These are phyloP conservation scores for Cephalotes varians DNA, from an alignment of 2,888 invertebrate genomes.

Conservation along the genomic window DNA sequence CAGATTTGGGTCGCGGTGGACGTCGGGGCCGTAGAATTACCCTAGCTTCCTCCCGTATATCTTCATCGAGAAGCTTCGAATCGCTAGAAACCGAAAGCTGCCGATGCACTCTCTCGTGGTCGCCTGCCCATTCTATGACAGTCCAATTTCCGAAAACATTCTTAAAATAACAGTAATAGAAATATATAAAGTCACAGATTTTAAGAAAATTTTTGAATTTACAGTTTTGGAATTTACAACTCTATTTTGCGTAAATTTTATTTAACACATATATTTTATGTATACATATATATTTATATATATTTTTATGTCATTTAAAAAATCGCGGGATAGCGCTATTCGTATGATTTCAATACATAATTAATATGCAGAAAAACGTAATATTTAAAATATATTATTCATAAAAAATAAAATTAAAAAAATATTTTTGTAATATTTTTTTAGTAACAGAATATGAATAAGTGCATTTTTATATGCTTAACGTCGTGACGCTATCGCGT, in stretches of 20 bases:
- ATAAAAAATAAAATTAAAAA: too few species aligned
- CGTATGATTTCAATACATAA: neutral
- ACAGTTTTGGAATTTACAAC: too few species aligned
- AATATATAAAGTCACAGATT: neutral
- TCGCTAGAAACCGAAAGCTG: conserved; percentile 97
- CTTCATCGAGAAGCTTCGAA: conserved; percentile 96
- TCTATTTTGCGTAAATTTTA: neutral
- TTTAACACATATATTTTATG: too few species aligned
- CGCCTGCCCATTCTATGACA: conserved; percentile 92
- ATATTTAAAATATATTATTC: neutral
- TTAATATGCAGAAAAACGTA: neutral
- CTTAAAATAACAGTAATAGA: conserved; percentile 68
- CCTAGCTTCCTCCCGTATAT: conserved; percentile 95
- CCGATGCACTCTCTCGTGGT: conserved; percentile 94
- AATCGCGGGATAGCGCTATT: neutral
- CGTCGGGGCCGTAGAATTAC: conserved; percentile 96
- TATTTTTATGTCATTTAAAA: neutral
- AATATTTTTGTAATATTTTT: too few species aligned
- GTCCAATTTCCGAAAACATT: conserved; percentile 38
- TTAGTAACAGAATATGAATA: neutral
- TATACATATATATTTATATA: neutral
- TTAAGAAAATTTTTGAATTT: neutral
- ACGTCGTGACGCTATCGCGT: too few species aligned
- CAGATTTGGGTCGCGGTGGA: conserved; percentile 98
- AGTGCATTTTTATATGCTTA: neutral